A percentile compares a stretch with the other conserved stretches of the same genome.
Evolutionary conservation across 2,113 vertebrate genomes (phyloP).

Genomic region (Pseudonaja textilis): DNA sequence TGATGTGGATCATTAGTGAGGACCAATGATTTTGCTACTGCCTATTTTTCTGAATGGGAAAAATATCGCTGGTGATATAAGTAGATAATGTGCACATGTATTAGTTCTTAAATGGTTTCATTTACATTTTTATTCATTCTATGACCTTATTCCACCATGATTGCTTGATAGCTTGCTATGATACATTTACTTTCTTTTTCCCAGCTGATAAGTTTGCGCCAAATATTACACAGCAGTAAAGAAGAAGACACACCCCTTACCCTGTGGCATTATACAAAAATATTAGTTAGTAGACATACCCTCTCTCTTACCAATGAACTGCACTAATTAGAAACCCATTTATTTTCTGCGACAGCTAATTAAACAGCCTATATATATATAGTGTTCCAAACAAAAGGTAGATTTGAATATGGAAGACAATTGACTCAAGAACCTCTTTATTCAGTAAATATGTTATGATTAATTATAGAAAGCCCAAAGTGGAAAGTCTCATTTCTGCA

Average conservation of each 20-base stretch:
- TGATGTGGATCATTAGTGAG: not conserved
- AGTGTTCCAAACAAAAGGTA: not conserved
- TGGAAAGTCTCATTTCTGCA: conserved; percentile 3
- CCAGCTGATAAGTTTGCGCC: not conserved
- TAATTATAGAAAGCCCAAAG: not conserved
- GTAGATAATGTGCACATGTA: not conserved
- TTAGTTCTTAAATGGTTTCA: not conserved
- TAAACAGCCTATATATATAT: not conserved
- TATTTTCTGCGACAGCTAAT: not conserved
- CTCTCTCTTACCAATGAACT: conserved; percentile 7
- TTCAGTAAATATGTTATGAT: not conserved
- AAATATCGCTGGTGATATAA: not conserved
- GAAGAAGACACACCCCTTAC: not conserved
- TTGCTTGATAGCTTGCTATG: conserved; percentile 3
- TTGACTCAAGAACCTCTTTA: not conserved
- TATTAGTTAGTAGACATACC: not conserved
- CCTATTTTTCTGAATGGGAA: conserved; percentile 2
- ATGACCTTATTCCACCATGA: not conserved
- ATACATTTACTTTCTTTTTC: not conserved
- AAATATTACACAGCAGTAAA: not conserved
- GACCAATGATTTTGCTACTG: conserved; percentile 2
- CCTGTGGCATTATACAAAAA: not conserved
- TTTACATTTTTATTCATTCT: conserved; percentile 9
- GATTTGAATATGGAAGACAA: not conserved
- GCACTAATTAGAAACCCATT: conserved; percentile 11